Evolutionary conservation across 2,888 invertebrate genomes (phyloP).

Genomic region (Eristalis intricaria): DNA sequence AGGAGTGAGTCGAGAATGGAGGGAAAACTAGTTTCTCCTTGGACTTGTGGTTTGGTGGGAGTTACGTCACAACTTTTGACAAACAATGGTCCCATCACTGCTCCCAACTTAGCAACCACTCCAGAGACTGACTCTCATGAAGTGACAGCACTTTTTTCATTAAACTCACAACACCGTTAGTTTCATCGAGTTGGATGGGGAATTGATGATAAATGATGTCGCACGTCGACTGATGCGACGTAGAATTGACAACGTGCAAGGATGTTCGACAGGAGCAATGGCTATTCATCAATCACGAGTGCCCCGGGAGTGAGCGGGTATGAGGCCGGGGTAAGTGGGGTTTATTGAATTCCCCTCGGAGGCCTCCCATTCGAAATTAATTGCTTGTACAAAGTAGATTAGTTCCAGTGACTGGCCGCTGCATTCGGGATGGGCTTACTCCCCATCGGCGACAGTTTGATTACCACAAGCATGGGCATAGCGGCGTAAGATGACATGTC

Average conservation of each 20-base stretch:
- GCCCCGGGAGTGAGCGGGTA: background rate
- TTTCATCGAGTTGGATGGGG: background rate
- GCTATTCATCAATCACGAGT: conserved; percentile 21
- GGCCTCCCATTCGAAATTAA: conserved; percentile 9
- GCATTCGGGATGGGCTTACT: background rate
- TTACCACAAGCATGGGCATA: background rate
- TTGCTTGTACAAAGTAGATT: conserved; percentile 7
- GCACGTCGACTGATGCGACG: background rate
- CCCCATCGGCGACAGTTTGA: background rate
- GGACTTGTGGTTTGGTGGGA: too few species aligned
- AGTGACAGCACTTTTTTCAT: conserved; percentile 5
- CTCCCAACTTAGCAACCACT: background rate
- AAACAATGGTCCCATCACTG: too few species aligned
- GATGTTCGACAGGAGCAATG: conserved; percentile 6
- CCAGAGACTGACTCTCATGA: background rate
- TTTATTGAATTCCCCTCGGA: conserved; percentile 3
- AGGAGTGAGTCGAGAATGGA: background rate
- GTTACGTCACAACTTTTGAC: too few species aligned
- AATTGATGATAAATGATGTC: conserved; percentile 40
- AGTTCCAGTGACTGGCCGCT: conserved; percentile 2
- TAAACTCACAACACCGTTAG: conserved; percentile 11
- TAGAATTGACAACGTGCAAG: conserved; percentile 25
- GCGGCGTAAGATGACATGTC: background rate
- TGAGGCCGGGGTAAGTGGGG: background rate
- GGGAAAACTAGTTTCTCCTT: background rate